These are phyloP conservation scores for Parotocinclus haroldoi DNA, from an alignment of 2,797 vertebrate species.

Conservation along the genomic window DNA sequence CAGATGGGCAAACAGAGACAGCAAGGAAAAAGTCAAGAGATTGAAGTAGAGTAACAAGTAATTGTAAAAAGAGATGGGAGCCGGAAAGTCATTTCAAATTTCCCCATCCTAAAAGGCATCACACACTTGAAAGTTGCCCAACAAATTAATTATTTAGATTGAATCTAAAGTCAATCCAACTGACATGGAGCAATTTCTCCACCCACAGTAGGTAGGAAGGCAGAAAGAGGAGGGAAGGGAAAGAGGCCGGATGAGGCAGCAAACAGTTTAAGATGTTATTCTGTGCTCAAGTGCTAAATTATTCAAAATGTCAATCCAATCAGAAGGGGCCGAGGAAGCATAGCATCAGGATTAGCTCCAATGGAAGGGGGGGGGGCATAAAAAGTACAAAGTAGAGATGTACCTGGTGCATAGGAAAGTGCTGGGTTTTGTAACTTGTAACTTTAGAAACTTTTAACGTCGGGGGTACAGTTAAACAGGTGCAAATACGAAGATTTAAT, in stretches of 20 bases:
- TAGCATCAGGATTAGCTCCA: conserved; percentile 4
- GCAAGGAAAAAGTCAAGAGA: not conserved
- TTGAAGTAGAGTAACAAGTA: too few relatives aligned
- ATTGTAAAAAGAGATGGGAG: too few relatives aligned
- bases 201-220: conserved; percentile 35
- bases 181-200: conserved; percentile 66
- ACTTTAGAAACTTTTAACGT: too few relatives aligned
- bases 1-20: not conserved
- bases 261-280: conserved; percentile 45
- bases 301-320: conserved; percentile 47
- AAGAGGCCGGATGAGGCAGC: conserved; percentile 26
- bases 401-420: too few relatives aligned
- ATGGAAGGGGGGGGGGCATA: too few relatives aligned
- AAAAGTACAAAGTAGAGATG: too few relatives aligned
- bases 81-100: not conserved
- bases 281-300: conserved; percentile 34
- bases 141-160: conserved; percentile 70
- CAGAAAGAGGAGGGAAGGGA: not conserved
- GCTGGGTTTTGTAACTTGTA: too few relatives aligned
- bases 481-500: too few relatives aligned
- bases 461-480: too few relatives aligned
- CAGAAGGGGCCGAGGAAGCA: conserved; percentile 25
- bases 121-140: conserved; percentile 58
- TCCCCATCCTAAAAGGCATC: conserved; percentile 8
- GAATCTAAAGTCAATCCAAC: conserved; percentile 70